These are phyloP conservation scores for Eolophus roseicapilla DNA, from an alignment of 2,113 vertebrate genomes.

Conservation along the genomic window DNA sequence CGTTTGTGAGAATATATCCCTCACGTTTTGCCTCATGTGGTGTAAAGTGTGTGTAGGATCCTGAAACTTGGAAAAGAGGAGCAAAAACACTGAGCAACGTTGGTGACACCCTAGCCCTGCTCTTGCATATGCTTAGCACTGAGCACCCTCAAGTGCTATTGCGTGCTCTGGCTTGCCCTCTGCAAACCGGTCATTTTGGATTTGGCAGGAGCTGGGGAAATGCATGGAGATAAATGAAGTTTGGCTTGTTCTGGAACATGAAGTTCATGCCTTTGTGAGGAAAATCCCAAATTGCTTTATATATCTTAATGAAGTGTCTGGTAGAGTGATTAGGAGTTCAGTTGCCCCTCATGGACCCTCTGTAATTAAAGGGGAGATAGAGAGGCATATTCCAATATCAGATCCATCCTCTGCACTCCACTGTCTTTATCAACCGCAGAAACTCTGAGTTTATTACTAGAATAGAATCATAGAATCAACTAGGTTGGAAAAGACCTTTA, in stretches of 20 bases:
- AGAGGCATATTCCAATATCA: background rate
- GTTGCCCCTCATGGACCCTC: background rate
- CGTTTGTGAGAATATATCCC: background rate
- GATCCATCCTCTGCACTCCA: background rate
- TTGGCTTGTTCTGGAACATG: background rate
- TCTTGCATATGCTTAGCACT: background rate
- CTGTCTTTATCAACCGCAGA: background rate
- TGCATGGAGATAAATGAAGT: background rate
- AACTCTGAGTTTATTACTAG: background rate
- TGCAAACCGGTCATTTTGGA: background rate
- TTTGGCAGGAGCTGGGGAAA: background rate
- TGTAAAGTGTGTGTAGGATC: background rate
- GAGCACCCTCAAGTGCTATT: rapidly evolving
- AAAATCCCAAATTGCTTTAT: background rate
- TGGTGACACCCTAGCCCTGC: rapidly evolving
- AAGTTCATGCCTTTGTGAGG: background rate
- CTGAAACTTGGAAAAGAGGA: background rate
- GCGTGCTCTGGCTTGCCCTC: background rate
- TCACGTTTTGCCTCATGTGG: background rate
- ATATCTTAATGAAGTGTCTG: background rate
- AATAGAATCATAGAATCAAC: background rate
- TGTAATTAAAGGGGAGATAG: background rate
- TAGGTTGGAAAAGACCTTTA: background rate
- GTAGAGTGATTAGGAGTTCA: background rate
- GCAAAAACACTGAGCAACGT: background rate